Conservation (phyloP, 2,797 vertebrate genomes). For the Heliangelus exortis region DNA sequence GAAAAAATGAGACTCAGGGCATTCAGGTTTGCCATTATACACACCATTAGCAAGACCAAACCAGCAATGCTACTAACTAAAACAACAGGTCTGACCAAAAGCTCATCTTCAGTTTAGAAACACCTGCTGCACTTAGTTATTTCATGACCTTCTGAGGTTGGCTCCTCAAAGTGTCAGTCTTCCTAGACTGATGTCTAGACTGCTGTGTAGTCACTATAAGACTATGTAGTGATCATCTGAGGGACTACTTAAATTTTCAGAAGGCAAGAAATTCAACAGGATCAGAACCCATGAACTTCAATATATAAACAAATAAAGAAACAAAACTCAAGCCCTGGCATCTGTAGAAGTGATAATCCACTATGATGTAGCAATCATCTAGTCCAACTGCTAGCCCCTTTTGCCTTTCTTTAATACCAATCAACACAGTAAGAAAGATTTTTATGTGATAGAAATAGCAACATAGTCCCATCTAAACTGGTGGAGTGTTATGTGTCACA, state of each 20-base stretch:
- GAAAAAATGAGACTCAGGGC: neutral
- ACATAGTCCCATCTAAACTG: neutral
- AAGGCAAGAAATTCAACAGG: neutral
- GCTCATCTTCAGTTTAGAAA: neutral
- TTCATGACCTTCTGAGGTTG: neutral
- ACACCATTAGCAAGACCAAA: neutral
- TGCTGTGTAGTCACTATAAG: neutral
- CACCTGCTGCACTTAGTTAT: neutral
- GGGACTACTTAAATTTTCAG: neutral
- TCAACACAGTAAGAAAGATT: neutral
- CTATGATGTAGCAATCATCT: neutral
- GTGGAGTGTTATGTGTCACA: neutral
- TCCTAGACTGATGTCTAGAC: neutral
- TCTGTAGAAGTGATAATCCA: neutral
- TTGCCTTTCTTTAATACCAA: neutral
- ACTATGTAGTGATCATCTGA: neutral
- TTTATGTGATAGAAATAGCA: neutral
- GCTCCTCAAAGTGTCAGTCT: neutral
- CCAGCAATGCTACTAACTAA: neutral
- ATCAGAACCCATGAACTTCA: neutral
- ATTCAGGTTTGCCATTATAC: neutral
- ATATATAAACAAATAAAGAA: neutral
- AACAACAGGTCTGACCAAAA: neutral
- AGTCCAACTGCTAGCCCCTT: neutral
- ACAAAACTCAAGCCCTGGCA: neutral